Percentiles rank a stretch among this genome's conserved stretches.
Conservation (phyloP, 1,140 invertebrate species). For the Bombus pyrosoma region DNA sequence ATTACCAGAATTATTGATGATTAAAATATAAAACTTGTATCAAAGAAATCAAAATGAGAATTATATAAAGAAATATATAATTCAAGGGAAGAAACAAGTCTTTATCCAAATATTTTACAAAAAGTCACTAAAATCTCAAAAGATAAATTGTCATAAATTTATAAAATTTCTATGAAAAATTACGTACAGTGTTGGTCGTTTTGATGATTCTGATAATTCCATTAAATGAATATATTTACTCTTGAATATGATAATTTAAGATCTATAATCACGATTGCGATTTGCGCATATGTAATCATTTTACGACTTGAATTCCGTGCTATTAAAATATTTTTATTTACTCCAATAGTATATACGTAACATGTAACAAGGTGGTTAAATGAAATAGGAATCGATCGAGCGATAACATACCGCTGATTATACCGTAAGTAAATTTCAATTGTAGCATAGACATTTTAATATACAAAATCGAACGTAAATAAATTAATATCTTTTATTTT, state of each 20-base stretch:
- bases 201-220: not conserved
- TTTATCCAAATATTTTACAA: not conserved
- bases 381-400: constrained; percentile 21
- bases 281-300: not conserved
- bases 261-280: not conserved
- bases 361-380: not conserved
- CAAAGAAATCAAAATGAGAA: no score
- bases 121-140: not conserved
- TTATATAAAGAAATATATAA: no score
- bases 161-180: not conserved
- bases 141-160: not conserved
- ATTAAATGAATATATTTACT: not conserved
- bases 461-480: not conserved
- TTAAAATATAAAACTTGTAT: not conserved
- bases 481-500: not conserved
- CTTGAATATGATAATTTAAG: not conserved
- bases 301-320: not conserved
- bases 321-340: not conserved
- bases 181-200: not conserved
- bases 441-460: not conserved
- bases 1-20: no score
- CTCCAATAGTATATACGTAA: not conserved
- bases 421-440: not conserved
- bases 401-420: not conserved
- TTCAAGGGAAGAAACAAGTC: no score